A percentile compares a stretch with the other conserved stretches of the same genome.
phyloP scores from a whole-genome alignment of 37 sponge, comb jelly and placozoan genomes.

The Spongilla lacustris region DNA sequence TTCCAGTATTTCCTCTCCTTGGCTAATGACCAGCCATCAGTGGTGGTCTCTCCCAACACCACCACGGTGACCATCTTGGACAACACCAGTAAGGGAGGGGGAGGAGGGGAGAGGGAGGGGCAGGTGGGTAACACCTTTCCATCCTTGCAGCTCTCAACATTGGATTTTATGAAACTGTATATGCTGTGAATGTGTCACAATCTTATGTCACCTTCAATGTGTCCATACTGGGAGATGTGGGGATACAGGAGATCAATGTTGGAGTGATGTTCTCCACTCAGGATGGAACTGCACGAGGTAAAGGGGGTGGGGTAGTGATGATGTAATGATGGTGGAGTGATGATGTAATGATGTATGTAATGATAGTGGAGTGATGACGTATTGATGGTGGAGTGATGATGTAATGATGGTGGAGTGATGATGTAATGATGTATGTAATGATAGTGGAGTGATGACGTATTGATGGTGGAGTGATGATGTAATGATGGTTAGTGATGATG shows the following conservation, averaged over 20 bases:
- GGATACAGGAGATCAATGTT: neutral
- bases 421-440: neutral
- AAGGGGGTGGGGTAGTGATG: neutral
- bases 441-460: too few relatives aligned
- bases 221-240: neutral
- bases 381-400: neutral
- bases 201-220: neutral
- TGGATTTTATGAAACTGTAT: neutral
- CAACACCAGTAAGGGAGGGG: neutral
- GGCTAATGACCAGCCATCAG: too few relatives aligned
- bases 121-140: neutral
- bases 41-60: neutral
- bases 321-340: neutral
- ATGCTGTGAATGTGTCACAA: neutral
- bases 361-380: neutral
- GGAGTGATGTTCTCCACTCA: conserved; percentile 17
- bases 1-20: too few relatives aligned
- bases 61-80: neutral
- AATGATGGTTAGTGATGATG: neutral
- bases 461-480: conserved; percentile 13
- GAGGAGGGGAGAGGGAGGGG: neutral
- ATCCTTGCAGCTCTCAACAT: neutral
- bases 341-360: neutral
- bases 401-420: too few relatives aligned
- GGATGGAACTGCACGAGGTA: conserved; percentile 50